Conservation (phyloP, 37 sponge, comb jelly and placozoan species). For the Haliclona indistincta region DNA sequence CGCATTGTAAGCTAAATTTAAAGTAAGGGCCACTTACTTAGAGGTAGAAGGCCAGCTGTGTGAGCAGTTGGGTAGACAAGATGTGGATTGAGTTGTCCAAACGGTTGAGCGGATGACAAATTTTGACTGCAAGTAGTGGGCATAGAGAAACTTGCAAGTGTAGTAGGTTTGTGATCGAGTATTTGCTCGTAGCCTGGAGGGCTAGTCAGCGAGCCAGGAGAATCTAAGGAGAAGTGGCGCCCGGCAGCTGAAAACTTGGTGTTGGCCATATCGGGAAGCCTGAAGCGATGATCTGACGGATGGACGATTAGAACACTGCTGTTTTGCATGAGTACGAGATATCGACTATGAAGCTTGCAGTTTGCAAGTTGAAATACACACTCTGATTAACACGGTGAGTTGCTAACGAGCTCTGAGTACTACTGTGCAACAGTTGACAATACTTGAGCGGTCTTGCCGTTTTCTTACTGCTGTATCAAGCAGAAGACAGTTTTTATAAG, state of each 20-base stretch:
- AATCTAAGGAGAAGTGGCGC: slow-evolving; percentile 60
- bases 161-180: background rate
- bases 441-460: too few species aligned
- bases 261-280: slow-evolving; percentile 53
- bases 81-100: background rate
- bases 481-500: too few species aligned
- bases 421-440: too few species aligned
- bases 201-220: slow-evolving; percentile 56
- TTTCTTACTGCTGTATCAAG: too few species aligned
- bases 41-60: background rate
- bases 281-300: slow-evolving; percentile 42
- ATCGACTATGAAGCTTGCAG: background rate
- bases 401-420: too few species aligned
- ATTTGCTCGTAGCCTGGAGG: slow-evolving; percentile 49
- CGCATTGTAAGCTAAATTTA: background rate
- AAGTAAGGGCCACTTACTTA: background rate
- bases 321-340: slow-evolving; percentile 37
- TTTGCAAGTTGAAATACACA: too few species aligned
- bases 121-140: background rate
- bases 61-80: background rate
- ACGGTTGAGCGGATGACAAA: background rate
- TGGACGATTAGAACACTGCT: slow-evolving; percentile 73
- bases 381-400: too few species aligned
- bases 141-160: background rate
- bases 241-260: background rate